These are phyloP conservation scores for Nephrotoma flavescens DNA, from an alignment of 2,888 invertebrate genomes.

Conservation along the genomic window DNA sequence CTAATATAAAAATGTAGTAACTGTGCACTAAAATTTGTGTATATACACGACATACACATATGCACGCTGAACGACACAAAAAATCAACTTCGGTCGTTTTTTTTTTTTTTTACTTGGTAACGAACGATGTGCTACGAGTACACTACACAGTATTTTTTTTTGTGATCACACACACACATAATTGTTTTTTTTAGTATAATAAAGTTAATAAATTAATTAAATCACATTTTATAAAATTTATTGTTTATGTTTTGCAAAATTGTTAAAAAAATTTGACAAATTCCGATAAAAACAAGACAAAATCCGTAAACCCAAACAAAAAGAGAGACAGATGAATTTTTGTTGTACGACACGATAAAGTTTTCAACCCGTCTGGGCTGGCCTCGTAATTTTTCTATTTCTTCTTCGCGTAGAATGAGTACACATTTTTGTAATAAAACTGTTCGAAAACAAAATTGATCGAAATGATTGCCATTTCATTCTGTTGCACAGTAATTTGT, in stretches of 20 bases:
- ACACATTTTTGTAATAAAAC: not conserved
- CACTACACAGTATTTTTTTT: not conserved
- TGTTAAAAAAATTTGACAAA: not conserved
- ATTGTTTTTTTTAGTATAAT: not conserved
- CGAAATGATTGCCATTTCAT: not conserved
- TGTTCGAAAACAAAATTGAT: not conserved
- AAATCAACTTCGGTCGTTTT: not conserved
- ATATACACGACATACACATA: not conserved
- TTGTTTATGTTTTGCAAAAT: not conserved
- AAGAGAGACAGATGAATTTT: not conserved
- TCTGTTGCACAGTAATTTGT: not conserved
- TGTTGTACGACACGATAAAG: not conserved
- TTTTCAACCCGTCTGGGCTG: slow-evolving; percentile 2
- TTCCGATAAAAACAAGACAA: not conserved
- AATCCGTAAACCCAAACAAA: not conserved
- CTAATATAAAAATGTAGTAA: not conserved
- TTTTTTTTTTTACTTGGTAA: not conserved
- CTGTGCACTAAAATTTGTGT: not conserved
- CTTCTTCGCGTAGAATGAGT: not conserved
- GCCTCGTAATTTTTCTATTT: not conserved
- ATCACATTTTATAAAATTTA: not conserved
- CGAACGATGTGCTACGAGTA: not conserved
- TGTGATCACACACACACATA: not conserved
- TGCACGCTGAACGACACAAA: not conserved
- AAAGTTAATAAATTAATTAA: not conserved